Conservation (phyloP, 2,113 vertebrate species). For the Patagioenas fasciata region DNA sequence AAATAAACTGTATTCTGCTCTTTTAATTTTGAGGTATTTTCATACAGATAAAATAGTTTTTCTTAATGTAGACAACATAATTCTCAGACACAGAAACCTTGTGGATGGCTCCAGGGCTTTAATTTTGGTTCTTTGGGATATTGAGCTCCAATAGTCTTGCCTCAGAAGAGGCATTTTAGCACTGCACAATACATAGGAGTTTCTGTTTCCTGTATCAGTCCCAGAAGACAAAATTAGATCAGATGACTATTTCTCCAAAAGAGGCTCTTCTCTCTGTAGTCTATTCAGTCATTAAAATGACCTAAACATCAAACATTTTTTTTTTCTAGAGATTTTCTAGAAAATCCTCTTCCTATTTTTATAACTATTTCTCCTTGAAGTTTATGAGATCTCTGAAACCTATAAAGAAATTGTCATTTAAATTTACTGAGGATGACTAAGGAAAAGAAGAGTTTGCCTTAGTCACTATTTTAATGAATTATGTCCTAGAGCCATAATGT, state of each 20-base stretch:
- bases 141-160: accelerated
- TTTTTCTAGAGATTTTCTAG: not conserved
- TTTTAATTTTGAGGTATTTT: not conserved
- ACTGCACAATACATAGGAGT: not conserved
- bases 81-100: not conserved
- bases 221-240: not conserved
- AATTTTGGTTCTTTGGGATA: not conserved
- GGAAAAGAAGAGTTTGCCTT: not conserved
- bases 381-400: not conserved
- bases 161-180: not conserved
- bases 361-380: not conserved
- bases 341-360: not conserved
- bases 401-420: not conserved
- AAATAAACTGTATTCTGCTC: not conserved
- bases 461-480: not conserved
- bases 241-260: not conserved
- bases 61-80: not conserved
- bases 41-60: not conserved
- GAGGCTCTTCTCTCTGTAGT: not conserved
- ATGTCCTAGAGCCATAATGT: not conserved
- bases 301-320: not conserved
- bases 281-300: not conserved
- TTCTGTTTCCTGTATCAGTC: not conserved
- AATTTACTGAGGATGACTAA: not conserved
- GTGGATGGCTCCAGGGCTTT: not conserved